Base-by-base conservation (phyloP, 2,888 invertebrate species). In the Nymphalis urticae region DNA sequence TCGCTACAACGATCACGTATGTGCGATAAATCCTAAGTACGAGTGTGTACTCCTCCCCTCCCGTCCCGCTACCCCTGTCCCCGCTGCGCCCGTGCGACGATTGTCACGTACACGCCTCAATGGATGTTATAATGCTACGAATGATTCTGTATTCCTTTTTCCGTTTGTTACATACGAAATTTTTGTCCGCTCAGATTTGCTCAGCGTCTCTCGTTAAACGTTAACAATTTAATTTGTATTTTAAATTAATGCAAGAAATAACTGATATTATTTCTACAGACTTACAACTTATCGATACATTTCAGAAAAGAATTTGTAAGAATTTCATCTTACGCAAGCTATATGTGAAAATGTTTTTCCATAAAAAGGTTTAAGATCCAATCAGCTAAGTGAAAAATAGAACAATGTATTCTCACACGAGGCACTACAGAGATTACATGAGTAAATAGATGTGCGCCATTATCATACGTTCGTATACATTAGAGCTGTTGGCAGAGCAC, bases 101-200 rank as follows among this genome's bases (percentile, higher is more conserved):
- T 77, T 76, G 79, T 80, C 82, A 82, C 82, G 82, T 82, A 78
- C 80, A 53, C 71, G 76, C 76, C 75, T 79, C 83, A 78, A 78
- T 82, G 80, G 79, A 75, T 79, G 82, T 79, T 83, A 81, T 85
- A 83, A 86, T 81, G 81, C 80, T 77, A 73, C 76, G 76, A 82
- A 82, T 83, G 80, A 82, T 83, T 82, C 77, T 77, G 77, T 79
- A 77, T 80, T 78, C 77, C 77, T 77, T 80, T 79, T 76, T 75
- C 74, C 75, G 74, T 74, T 77, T 70, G 71, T 68, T 71, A 73
- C 69, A 65, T 69, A 65, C 58, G 65, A 69, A 58, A 51, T 69
- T 65, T 64, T n/a, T 8, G 7, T 16, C 42, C 58, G 19, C 10
- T 42, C 42, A 4, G 19, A n/a, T 61, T 48, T 13, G 48, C 32